phyloP scores from a whole-genome alignment of 2,888 invertebrate genomes.

The Cenopis cana region DNA sequence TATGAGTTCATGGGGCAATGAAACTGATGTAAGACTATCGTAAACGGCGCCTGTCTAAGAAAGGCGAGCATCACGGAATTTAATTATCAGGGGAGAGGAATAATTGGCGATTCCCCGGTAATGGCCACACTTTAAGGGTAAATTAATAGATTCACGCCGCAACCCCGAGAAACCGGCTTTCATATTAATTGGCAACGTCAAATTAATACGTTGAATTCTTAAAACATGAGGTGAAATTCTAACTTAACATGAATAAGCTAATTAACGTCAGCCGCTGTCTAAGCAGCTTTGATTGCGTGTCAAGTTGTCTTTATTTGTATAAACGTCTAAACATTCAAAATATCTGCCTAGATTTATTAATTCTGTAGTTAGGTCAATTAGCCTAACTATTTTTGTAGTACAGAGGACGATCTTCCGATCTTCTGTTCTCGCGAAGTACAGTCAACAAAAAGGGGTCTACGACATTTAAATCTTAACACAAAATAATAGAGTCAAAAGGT shows the following conservation, averaged over 20 bases:
- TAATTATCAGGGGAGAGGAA: conserved; percentile 79
- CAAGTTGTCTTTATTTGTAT: background rate
- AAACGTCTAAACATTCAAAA: background rate
- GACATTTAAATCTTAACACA: no score
- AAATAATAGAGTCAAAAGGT: no score
- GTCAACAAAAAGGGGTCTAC: no score
- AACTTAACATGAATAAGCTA: background rate
- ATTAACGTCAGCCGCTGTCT: background rate
- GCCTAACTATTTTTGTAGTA: no score
- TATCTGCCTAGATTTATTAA: background rate
- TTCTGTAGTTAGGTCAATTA: background rate
- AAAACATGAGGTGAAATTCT: background rate
- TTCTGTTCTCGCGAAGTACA: no score
- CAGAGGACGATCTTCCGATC: no score
- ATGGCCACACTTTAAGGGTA: conserved; percentile 75
- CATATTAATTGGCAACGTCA: conserved; percentile 74
- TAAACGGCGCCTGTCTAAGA: conserved; percentile 80
- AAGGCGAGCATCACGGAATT: conserved; percentile 80
- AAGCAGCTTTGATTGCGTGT: background rate
- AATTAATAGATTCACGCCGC: conserved; percentile 80
- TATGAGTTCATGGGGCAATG: conserved; percentile 73
- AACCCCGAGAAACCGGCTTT: conserved; percentile 66
- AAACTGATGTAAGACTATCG: conserved; percentile 79
- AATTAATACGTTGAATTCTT: conserved; percentile 53
- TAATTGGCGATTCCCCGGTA: conserved; percentile 80